A percentile compares a stretch with the other conserved stretches of the same genome.
Evolutionary conservation across 2,113 vertebrate species (phyloP).

Genomic region (Nycticryphes semicollaris): DNA sequence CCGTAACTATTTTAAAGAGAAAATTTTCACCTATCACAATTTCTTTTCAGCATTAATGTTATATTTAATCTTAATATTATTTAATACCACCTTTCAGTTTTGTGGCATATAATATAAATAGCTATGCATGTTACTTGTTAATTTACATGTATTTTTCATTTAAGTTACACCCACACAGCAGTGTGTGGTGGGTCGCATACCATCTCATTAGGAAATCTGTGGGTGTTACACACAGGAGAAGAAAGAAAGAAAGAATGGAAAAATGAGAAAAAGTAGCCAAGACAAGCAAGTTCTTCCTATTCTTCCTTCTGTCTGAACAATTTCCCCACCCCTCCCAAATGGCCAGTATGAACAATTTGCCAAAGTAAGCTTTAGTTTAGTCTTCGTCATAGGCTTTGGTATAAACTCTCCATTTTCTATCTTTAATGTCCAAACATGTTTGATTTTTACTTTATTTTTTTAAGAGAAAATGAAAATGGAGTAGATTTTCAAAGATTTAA

Average conservation of each 20-base stretch:
- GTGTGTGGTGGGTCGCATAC: constrained; percentile 64
- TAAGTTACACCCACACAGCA: constrained; percentile 36
- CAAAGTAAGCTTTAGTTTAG: constrained; percentile 75
- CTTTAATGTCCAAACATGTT: constrained; percentile 20
- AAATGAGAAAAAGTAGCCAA: constrained; percentile 72
- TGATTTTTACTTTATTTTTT: constrained; percentile 38
- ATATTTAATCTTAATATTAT: background rate
- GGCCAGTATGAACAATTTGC: constrained; percentile 44
- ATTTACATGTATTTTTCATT: constrained; percentile 34
- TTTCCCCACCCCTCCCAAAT: constrained; percentile 65
- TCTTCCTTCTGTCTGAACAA: constrained; percentile 73
- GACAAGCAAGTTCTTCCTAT: constrained; percentile 79
- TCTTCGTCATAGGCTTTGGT: constrained; percentile 38
- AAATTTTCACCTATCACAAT: background rate
- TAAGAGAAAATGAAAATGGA: background rate
- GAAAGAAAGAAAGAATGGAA: constrained; percentile 66
- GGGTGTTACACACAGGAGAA: constrained; percentile 70
- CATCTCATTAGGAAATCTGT: constrained; percentile 72
- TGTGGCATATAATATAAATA: constrained; percentile 8
- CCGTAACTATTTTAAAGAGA: background rate
- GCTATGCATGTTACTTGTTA: background rate
- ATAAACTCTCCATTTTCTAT: constrained; percentile 12
- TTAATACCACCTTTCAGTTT: background rate
- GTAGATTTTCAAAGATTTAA: constrained; percentile 1
- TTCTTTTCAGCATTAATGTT: background rate